A percentile compares a stretch with the other conserved stretches of the same genome.
These are phyloP conservation scores for Antrozous pallidus DNA, from an alignment of 2,797 vertebrate species.

Conservation along the genomic window DNA sequence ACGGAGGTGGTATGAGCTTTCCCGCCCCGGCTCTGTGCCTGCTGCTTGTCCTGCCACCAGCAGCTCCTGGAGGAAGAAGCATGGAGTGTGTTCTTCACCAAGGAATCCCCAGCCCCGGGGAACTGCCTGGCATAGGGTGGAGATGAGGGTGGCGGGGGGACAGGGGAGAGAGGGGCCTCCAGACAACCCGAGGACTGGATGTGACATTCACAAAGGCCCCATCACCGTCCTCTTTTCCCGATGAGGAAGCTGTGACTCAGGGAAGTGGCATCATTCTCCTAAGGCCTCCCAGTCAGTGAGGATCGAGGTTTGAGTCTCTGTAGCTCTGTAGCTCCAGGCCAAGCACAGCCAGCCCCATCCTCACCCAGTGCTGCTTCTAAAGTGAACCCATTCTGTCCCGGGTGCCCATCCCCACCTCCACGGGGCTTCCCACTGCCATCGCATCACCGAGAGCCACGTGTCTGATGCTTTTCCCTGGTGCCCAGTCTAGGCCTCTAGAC, in stretches of 20 bases:
- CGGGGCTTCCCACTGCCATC: neutral
- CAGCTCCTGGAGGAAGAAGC: neutral
- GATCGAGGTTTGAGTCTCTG: neutral
- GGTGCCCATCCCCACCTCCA: neutral
- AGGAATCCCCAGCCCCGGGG: neutral
- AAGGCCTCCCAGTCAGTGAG: neutral
- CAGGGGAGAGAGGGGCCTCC: no score
- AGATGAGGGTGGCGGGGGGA: no score
- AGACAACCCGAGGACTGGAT: neutral
- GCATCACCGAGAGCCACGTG: neutral
- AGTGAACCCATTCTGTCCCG: neutral
- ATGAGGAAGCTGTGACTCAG: neutral
- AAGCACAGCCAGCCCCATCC: fast-evolving
- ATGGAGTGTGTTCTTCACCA: neutral
- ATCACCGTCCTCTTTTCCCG: neutral
- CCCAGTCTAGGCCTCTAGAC: neutral
- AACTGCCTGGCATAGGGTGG: neutral
- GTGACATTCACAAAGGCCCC: neutral
- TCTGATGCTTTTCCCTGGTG: neutral
- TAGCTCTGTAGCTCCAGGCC: neutral
- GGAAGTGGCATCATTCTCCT: neutral
- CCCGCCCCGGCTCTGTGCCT: neutral
- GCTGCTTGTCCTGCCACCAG: neutral
- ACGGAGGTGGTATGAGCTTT: neutral
- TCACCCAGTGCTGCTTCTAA: neutral